phyloP scores from a whole-genome alignment of 2,888 invertebrate genomes.

The Miltochrista miniata region DNA sequence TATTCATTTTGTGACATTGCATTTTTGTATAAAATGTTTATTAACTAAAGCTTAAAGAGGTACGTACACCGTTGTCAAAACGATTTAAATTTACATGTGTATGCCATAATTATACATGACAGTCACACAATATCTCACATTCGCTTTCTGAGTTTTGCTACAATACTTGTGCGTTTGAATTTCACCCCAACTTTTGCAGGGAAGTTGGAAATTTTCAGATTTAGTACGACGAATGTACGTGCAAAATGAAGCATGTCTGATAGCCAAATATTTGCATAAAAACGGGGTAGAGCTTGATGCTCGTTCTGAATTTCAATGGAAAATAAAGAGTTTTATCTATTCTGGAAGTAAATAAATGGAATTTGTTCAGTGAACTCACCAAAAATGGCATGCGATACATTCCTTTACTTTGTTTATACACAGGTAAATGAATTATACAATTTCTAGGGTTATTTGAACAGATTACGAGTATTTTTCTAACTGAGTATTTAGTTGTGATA shows the following conservation, averaged over 20 bases:
- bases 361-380: background rate
- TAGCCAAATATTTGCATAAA: slow-evolving; percentile 3
- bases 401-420: background rate
- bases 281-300: background rate
- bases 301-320: background rate
- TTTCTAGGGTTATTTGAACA: too few relatives aligned
- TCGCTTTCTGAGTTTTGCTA: background rate
- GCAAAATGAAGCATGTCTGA: slow-evolving; percentile 3
- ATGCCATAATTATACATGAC: too few relatives aligned
- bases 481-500: too few relatives aligned
- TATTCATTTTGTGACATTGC: too few relatives aligned
- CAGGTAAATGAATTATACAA: too few relatives aligned
- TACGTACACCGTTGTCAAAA: too few relatives aligned
- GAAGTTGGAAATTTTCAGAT: slow-evolving; percentile 2
- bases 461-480: too few relatives aligned
- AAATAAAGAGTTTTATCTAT: background rate
- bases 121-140: background rate
- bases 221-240: slow-evolving; percentile 1
- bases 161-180: slow-evolving; percentile 2
- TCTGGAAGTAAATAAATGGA: background rate
- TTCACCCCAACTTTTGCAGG: background rate
- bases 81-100: too few relatives aligned
- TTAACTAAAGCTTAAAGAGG: too few relatives aligned
- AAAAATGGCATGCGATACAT: background rate
- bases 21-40: too few relatives aligned